Evolutionary conservation across 2,113 vertebrate genomes (phyloP).

Genomic region (Oreotrochilus melanogaster): DNA sequence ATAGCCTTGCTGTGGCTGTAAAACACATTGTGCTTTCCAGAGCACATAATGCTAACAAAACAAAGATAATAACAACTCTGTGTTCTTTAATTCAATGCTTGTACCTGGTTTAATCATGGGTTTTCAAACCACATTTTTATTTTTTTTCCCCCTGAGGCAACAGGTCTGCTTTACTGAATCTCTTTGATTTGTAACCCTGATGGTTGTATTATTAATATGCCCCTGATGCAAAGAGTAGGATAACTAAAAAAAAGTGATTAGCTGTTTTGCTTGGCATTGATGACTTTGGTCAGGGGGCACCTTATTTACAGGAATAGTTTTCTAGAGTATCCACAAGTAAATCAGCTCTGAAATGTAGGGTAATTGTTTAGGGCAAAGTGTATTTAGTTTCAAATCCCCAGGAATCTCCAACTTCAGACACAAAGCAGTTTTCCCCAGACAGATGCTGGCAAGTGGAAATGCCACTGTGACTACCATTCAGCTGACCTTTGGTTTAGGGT

Average conservation of each 20-base stretch:
- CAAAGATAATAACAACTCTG: conserved; percentile 11
- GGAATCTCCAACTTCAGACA: conserved; percentile 14
- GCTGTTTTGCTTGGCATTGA: not conserved
- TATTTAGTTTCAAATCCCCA: conserved; percentile 48
- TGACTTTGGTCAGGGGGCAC: conserved; percentile 24
- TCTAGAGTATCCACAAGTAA: conserved; percentile 42
- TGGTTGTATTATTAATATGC: conserved; percentile 45
- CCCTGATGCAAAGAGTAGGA: conserved; percentile 4
- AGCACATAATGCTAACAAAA: conserved; percentile 49
- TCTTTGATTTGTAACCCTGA: conserved; percentile 39
- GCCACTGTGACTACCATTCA: conserved; percentile 9
- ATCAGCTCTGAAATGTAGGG: conserved; percentile 23
- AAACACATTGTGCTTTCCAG: not conserved
- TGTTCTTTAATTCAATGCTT: conserved; percentile 47
- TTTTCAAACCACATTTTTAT: conserved; percentile 52
- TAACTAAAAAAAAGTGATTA: conserved; percentile 33
- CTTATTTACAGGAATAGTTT: conserved; percentile 37
- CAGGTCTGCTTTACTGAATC: conserved; percentile 46
- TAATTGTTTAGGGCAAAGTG: conserved; percentile 37
- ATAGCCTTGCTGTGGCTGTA: not conserved
- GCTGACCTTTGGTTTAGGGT: conserved; percentile 62
- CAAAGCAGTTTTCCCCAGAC: conserved; percentile 45
- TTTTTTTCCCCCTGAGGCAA: conserved; percentile 5
- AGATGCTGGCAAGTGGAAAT: conserved; percentile 54
- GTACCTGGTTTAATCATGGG: conserved; percentile 52